Conservation (phyloP, 2,113 vertebrate species). For the Microtus montanus region DNA sequence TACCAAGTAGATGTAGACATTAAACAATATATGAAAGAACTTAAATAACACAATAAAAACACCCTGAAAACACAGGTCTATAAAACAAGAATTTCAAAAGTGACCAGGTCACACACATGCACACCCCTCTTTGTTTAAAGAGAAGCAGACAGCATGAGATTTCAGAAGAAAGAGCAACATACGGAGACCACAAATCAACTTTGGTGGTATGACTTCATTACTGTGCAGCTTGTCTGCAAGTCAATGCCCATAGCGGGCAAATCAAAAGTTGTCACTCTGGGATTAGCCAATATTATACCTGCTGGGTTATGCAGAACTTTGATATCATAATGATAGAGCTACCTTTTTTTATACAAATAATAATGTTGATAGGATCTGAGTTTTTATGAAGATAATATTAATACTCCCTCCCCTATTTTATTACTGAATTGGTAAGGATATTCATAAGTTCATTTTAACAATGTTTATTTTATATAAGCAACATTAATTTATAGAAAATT, state of each 20-base stretch:
- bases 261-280: constrained; percentile 30
- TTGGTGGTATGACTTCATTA: constrained; percentile 50
- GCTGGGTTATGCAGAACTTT: constrained; percentile 7
- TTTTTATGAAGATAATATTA: constrained; percentile 6
- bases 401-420: not conserved
- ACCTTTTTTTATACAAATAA: constrained; percentile 9
- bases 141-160: not conserved
- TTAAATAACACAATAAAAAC: constrained; percentile 30
- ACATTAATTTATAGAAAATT: not conserved
- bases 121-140: not conserved
- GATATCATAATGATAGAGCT: not conserved
- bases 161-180: constrained; percentile 56
- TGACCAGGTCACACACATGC: not conserved
- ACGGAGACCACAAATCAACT: constrained; percentile 63
- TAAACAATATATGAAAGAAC: constrained; percentile 31
- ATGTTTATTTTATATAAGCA: not conserved
- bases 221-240: constrained; percentile 63
- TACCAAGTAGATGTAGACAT: constrained; percentile 12
- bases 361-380: not conserved
- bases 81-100: constrained; percentile 12
- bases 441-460: not conserved
- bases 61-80: not conserved
- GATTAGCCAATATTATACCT: constrained; percentile 10
- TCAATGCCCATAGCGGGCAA: constrained; percentile 4
- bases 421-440: constrained; percentile 27